Base-by-base conservation (phyloP, 2,797 vertebrate species). In the Corythornis leucogaster region DNA sequence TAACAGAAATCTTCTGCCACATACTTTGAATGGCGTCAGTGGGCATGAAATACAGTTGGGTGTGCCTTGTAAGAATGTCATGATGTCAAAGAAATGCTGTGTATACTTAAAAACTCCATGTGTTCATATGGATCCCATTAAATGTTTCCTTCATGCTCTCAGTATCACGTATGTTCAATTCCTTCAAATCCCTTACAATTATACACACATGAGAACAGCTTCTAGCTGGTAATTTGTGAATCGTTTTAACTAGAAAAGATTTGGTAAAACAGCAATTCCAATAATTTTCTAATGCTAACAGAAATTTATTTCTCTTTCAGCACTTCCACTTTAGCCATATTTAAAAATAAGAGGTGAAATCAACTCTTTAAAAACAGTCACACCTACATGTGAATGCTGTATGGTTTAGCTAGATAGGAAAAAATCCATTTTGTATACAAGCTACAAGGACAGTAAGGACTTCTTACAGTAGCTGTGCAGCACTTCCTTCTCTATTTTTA, bases 61-160 rank as follows among this genome's bases (percentile, higher is more conserved):
- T 85, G 84, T 91, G 66, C 18, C 16, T 21, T 33, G 31, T 5
- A 48, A 42, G 35, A 53, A 79, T 12, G 42, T 42, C 68, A 66
- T 10, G 46, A 87, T 64, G 46, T 55, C n/a, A 83, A 84, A 85
- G 63, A 48, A 64, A 70, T 25, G 8, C 73, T 68, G n/a, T 31
- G 18, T 33, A 58, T 22, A 24, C 40, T 63, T 64, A 77, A 84
- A 67, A 26, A 57, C 6, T 26, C 30, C 10, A 19, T 35, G 30
- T 62, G 15, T 63, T 91, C 54, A 58, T 33, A 67, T 5, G 13
- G 38, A 66, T 64, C 19, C 46, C 68, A 70, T 84, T 77, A 88
- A 90, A 59, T 61, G 9, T 40, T 88, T 93, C 46, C 48, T 93
- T 95, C 83, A 59, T 84, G 46, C 90, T 89, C 66, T 86, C 35